Conservation (phyloP, 1,140 invertebrate species). For the Danaus melanippus region DNA sequence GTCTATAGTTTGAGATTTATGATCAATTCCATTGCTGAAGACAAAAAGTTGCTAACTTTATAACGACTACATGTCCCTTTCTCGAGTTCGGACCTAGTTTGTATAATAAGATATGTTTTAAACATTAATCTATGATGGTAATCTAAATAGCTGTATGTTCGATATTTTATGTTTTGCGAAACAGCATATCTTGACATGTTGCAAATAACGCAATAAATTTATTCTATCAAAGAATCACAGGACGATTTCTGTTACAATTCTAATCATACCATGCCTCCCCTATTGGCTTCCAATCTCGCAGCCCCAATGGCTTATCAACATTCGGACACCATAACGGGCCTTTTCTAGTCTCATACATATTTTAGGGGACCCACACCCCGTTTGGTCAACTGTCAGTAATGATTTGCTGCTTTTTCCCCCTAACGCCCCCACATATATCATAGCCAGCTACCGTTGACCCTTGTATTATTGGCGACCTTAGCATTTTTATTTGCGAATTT, state of each 20-base stretch:
- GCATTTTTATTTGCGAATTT: slow-evolving; percentile 20
- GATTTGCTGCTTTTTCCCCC: slow-evolving; percentile 63
- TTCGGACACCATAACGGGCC: slow-evolving; percentile 71
- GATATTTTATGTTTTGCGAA: too few species aligned
- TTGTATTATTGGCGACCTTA: slow-evolving; percentile 11
- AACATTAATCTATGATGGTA: too few species aligned
- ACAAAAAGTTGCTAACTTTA: too few species aligned
- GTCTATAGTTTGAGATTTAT: too few species aligned
- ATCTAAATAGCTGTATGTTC: too few species aligned
- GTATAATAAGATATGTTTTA: too few species aligned
- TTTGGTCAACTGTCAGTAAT: slow-evolving; percentile 71
- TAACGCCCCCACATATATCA: slow-evolving; percentile 41
- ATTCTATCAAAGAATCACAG: slow-evolving; percentile 23
- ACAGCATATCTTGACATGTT: slow-evolving; percentile 10
- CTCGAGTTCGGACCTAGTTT: too few species aligned
- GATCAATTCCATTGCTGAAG: too few species aligned
- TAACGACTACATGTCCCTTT: too few species aligned
- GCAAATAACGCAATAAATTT: slow-evolving; percentile 22
- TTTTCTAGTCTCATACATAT: slow-evolving; percentile 69
- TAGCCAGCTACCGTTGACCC: slow-evolving; percentile 32
- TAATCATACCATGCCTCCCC: slow-evolving; percentile 47
- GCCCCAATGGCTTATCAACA: slow-evolving; percentile 68
- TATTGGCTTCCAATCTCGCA: slow-evolving; percentile 55
- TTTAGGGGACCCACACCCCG: slow-evolving; percentile 60
- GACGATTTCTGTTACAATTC: slow-evolving; percentile 36